Base-by-base conservation (phyloP, 2,113 vertebrate species). In the Tenrec ecaudatus region DNA sequence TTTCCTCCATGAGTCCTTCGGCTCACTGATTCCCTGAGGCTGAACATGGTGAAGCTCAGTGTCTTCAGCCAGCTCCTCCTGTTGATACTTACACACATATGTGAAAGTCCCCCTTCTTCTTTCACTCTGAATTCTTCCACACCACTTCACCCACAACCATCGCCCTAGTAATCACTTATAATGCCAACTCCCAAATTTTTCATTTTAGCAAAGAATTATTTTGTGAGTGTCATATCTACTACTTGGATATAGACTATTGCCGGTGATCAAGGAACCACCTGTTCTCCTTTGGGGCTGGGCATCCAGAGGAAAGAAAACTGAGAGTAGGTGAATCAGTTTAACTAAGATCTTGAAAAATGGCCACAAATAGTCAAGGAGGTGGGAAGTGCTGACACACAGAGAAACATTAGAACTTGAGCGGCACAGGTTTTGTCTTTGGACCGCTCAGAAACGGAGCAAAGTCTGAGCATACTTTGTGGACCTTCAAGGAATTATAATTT, bases 21-120 rank as follows among this genome's bases (percentile, higher is more conserved):
- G 7, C 38, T 66, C 82, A 27, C 3, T 36, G 27, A 62, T 53
- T 82, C 47, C 88, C 91, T 43, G 22, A 64, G 29, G 17, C 33
- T 40, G 23, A 85, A 47, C 57, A 64, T 47, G 82, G 60, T 88
- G 81, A 89, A 69, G 0, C 17, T 81, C 71, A 27, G 23, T 77
- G 27, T 86, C 71, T 43, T 88, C 62, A 77, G 58, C 73, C 66
- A 96, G 29, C 60, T 89, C 6, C 80, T 93, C 73, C 69, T 82
- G 75, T 22, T 77, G 81, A 76, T 36, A 31, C 25, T 91, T 71
- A 89, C 60, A 92, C 9, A 25, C 25, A 23, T 27, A 27, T 87
- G 58, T 68, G 60, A 90, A 79, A 76, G 29, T 11, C 43, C 5
- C 62, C 81, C n/a, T 40, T 68, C 75, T 88, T 31, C 40, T 91